Base-by-base conservation (phyloP, 2,797 vertebrate genomes). In the Alauda arvensis region DNA sequence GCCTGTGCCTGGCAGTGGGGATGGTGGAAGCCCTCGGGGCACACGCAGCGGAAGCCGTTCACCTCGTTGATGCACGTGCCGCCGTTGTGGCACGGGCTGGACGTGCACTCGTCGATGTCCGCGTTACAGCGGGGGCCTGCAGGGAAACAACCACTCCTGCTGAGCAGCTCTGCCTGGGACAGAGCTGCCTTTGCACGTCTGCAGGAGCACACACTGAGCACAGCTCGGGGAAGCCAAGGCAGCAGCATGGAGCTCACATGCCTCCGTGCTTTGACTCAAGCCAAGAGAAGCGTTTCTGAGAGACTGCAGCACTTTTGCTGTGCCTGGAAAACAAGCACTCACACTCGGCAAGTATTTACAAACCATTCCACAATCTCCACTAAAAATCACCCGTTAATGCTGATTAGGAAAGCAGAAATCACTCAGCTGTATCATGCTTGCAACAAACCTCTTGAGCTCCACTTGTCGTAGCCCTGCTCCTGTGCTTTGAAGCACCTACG, bases 31-130 rank as follows among this genome's bases (percentile, higher is more conserved):
- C 97, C 98, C 34, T 97, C 96, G 0, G 98, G 98, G 89, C 99
- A 99, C 6, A 96, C 57, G 68, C 99, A 99, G 9, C 95, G 90
- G 79, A 99, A 99, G 17, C 97, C 95, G 2, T 99, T 99, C 72
- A 98, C 91, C 70, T 97, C 97, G 18, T 99, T 98, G 39, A 96
- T 23, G 20, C 99, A 99, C 0, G 98, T 98, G 6, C 98, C 99
- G 1, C 98, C 98, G 13, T 98, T 99, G 88, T 98, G 97, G 79
- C 98, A 99, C 2, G 98, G 99, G 89, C 95, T 98, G 60, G 99
- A 99, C 45, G 88, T 84, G 83, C 99, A 99, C 85, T 99, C 99
- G 10, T 99, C 96, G 19, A 99, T 98, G 70, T 99, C 98, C 51
- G 96, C 84, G 0, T 97, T 97, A 46, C 99, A 99, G 53, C 97